Evolutionary conservation across 2,113 vertebrate species (phyloP), one percentile per base, ranked within the genome.

Genomic region (Tauraco erythrolophus): DNA sequence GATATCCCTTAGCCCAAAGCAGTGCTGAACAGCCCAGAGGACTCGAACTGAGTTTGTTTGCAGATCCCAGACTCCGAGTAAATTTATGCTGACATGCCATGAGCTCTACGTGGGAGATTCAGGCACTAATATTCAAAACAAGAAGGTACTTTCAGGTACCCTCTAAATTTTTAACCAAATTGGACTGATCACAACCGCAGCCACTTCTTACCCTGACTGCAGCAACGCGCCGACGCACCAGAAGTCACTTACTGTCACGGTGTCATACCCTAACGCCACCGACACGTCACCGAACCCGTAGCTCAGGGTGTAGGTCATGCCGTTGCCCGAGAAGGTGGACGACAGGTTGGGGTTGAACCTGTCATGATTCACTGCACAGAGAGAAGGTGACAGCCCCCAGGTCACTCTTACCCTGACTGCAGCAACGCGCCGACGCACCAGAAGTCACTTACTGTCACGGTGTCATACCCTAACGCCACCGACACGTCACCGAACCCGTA

Each of bases 251-350:
- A 98, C 98, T 1, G 66, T 98, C 89, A 98, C 51, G 0, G 98
- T 98, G 93, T 99, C 98, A 1, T 97, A 98, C 46, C 98, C 98
- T 2, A 98, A 62, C 10, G 72, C 57, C 69, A 98, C 97, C 0
- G 66, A 78, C 74, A 98, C 57, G 93, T 97, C 98, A 27, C 98
- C 98, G 0, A 97, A 97, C 33, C 98, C 98, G 0, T 98, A 98
- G 41, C 76, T 37, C 96, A 98, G 94, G 31, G 94, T 97, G 90
- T 98, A 98, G 64, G 78, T 79, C 90, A 72, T 66, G 0, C 46
- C 71, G 0, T 74, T 72, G 82, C 79, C 84, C 24, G 28, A 86
- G 75, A 97, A 98, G 30, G 98, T 98, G 60, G 98, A 98, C 1
- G 98, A 98, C 19, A 92, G 13, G 16, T 37, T 94, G 89, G 90